phyloP scores from a whole-genome alignment of 2,888 invertebrate genomes.

The Urechis unicinctus region DNA sequence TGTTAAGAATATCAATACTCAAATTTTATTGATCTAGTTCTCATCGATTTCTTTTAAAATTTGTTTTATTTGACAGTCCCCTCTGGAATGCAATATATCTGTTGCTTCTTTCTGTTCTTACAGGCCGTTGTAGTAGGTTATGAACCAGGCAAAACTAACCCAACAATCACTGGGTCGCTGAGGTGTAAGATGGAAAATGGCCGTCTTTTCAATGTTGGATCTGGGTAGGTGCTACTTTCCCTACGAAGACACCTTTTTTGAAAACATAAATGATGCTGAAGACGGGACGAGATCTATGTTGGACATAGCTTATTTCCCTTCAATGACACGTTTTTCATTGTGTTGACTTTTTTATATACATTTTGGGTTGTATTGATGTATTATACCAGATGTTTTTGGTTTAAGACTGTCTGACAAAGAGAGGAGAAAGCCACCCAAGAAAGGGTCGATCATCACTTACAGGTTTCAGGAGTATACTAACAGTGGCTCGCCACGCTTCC shows the following conservation, averaged over 20 bases:
- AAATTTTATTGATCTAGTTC: no score
- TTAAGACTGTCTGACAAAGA: constrained; percentile 36
- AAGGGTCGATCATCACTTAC: constrained; percentile 44
- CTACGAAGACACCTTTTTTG: not conserved
- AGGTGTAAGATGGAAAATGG: constrained; percentile 42
- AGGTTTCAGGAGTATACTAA: constrained; percentile 44
- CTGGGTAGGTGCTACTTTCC: constrained; percentile 28
- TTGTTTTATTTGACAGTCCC: no score
- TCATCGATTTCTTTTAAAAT: no score
- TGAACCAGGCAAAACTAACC: constrained; percentile 37
- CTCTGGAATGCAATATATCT: no score
- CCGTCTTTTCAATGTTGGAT: constrained; percentile 39
- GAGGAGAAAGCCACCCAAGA: constrained; percentile 39
- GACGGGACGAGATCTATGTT: no score
- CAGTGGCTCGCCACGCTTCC: constrained; percentile 40
- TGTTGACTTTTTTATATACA: no score
- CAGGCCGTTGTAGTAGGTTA: constrained; percentile 42
- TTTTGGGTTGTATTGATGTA: no score
- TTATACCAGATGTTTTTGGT: constrained; percentile 6
- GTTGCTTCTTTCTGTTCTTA: no score
- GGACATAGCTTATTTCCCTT: no score
- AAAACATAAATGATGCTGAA: no score
- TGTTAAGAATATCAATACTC: no score
- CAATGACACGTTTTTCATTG: no score
- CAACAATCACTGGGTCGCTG: constrained; percentile 32